A percentile compares a stretch with the other conserved stretches of the same genome.
phyloP scores from a whole-genome alignment of 1,140 invertebrate species.

The Oryzaephilus surinamensis region DNA sequence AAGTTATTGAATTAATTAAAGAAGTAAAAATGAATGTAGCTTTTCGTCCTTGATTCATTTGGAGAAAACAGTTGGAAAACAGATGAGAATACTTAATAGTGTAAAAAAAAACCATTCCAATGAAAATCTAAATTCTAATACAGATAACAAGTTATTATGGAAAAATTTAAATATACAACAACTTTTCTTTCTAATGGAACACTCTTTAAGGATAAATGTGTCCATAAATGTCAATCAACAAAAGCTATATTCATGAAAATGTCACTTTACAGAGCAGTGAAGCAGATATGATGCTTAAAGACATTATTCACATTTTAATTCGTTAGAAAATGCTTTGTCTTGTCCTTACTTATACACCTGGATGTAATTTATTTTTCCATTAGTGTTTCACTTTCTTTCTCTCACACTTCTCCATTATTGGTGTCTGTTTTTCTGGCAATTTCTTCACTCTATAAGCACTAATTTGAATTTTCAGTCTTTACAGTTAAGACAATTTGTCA shows the following conservation, averaged over 20 bases:
- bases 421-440: background rate
- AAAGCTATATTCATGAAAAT: slow-evolving; percentile 5
- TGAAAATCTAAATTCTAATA: too few relatives aligned
- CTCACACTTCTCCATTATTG: slow-evolving; percentile 8
- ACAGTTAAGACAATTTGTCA: slow-evolving; percentile 14
- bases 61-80: too few relatives aligned
- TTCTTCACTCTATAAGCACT: slow-evolving; percentile 1
- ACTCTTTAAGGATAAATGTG: slow-evolving; percentile 6
- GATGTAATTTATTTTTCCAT: slow-evolving; percentile 13
- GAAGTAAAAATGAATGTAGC: too few relatives aligned
- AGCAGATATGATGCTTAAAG: slow-evolving; percentile 3
- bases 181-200: slow-evolving; percentile 12
- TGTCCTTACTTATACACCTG: slow-evolving; percentile 10
- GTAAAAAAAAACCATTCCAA: too few relatives aligned
- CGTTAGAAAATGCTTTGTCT: slow-evolving; percentile 8
- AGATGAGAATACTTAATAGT: too few relatives aligned
- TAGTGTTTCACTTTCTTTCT: slow-evolving; percentile 11
- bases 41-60: too few relatives aligned
- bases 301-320: slow-evolving; percentile 8
- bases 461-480: slow-evolving; percentile 14
- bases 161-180: too few relatives aligned
- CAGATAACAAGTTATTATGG: too few relatives aligned
- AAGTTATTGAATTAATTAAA: too few relatives aligned
- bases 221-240: slow-evolving; percentile 11
- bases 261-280: slow-evolving; percentile 1